Evolutionary conservation across 1,140 invertebrate genomes (phyloP).

Genomic region (Brachionus sp.): DNA sequence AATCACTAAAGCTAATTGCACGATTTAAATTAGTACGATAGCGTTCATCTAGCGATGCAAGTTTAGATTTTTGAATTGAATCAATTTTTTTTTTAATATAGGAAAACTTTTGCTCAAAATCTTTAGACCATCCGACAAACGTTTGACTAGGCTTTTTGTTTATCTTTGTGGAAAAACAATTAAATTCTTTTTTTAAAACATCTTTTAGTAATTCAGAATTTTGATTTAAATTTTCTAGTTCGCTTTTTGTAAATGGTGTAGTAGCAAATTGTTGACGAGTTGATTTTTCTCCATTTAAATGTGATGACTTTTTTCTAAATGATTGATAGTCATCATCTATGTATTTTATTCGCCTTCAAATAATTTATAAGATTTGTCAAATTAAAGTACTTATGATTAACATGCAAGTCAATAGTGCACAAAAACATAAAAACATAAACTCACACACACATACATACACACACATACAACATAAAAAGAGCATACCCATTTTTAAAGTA

Average conservation of each 20-base stretch:
- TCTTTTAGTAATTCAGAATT: slow-evolving; percentile 14
- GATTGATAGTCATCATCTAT: slow-evolving; percentile 10
- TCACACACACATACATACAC: neutral
- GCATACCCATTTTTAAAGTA: slow-evolving; percentile 41
- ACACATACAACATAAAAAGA: neutral
- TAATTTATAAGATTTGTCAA: neutral
- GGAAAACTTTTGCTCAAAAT: slow-evolving; percentile 7
- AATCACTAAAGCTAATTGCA: neutral
- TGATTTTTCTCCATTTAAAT: neutral
- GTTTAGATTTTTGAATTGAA: neutral
- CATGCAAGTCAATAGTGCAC: neutral
- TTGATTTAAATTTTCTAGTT: slow-evolving; percentile 10
- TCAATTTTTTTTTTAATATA: neutral
- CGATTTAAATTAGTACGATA: neutral
- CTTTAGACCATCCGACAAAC: neutral
- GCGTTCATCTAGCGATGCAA: neutral
- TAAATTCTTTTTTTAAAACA: neutral
- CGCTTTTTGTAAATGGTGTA: slow-evolving; percentile 32
- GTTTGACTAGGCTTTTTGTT: neutral
- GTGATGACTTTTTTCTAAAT: neutral
- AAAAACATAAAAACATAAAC: neutral
- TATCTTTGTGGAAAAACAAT: neutral
- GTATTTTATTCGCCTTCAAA: slow-evolving; percentile 16
- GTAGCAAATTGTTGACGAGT: neutral
- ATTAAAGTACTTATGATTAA: neutral